Evolutionary conservation across 2,888 invertebrate species (phyloP).

Genomic region (Catocala nupta): DNA sequence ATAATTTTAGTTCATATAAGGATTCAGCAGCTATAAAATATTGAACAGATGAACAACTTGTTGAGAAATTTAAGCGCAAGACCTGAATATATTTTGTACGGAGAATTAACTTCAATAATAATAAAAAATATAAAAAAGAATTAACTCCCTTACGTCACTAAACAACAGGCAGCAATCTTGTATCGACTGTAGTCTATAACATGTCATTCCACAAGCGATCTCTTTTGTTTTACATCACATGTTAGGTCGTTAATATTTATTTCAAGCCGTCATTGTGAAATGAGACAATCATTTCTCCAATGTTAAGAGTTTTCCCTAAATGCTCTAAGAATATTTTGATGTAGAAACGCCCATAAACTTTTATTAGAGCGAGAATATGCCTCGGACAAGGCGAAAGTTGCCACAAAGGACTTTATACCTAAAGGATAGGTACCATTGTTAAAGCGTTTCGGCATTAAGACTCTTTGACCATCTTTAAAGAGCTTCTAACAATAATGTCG

Average conservation of each 20-base stretch:
- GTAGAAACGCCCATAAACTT: constrained; percentile 49
- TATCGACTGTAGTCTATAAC: constrained; percentile 29
- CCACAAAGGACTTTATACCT: constrained; percentile 57
- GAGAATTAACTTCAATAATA: no score
- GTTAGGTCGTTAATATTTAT: constrained; percentile 52
- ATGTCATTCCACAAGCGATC: constrained; percentile 31
- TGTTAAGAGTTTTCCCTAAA: constrained; percentile 43
- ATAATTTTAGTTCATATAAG: no score
- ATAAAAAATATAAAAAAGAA: no score
- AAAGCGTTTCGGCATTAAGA: constrained; percentile 37
- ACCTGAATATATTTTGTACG: no score
- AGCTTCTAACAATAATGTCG: constrained; percentile 38
- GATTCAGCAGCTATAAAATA: no score
- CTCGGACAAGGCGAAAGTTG: constrained; percentile 53
- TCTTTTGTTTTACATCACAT: constrained; percentile 45
- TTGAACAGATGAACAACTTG: no score
- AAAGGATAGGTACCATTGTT: constrained; percentile 52
- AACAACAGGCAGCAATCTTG: no score
- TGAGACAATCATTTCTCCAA: constrained; percentile 42
- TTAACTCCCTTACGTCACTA: no score
- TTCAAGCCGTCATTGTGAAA: constrained; percentile 45
- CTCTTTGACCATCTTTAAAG: constrained; percentile 45
- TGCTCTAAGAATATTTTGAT: constrained; percentile 48
- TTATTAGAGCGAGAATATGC: constrained; percentile 54
- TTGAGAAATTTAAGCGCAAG: no score